Evolutionary conservation across 1,140 invertebrate species (phyloP).

Genomic region (Trichomalopsis sarcophagae): DNA sequence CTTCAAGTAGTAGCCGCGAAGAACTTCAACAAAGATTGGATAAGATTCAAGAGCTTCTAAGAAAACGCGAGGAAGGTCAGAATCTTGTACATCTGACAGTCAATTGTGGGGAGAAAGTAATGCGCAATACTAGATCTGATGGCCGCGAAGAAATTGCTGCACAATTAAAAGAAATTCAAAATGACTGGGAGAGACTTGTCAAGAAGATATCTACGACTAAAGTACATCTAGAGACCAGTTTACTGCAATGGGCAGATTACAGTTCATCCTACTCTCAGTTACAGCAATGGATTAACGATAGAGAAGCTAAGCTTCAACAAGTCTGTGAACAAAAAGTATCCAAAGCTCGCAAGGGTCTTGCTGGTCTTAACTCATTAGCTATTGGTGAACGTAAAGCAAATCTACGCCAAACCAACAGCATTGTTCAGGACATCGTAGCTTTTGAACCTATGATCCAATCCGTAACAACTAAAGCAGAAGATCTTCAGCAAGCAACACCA

Average conservation of each 20-base stretch:
- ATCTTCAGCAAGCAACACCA: constrained; percentile 88
- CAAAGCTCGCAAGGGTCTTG: constrained; percentile 84
- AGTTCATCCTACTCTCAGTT: constrained; percentile 93
- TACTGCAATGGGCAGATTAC: constrained; percentile 97
- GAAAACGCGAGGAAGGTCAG: constrained; percentile 92
- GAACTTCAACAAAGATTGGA: constrained; percentile 88
- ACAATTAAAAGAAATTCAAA: constrained; percentile 92
- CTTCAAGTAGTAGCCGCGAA: constrained; percentile 88
- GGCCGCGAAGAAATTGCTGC: constrained; percentile 91
- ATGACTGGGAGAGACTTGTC: constrained; percentile 93
- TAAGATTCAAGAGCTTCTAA: constrained; percentile 87
- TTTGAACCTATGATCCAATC: constrained; percentile 97
- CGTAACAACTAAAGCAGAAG: constrained; percentile 92
- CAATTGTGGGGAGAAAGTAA: constrained; percentile 94
- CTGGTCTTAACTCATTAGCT: constrained; percentile 85
- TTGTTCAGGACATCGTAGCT: constrained; percentile 95
- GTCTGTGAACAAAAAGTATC: constrained; percentile 91
- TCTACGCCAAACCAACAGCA: constrained; percentile 92
- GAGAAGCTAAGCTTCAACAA: constrained; percentile 95
- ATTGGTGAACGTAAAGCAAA: constrained; percentile 91
- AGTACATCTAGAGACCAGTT: constrained; percentile 92
- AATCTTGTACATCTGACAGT: constrained; percentile 91
- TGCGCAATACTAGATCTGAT: constrained; percentile 80
- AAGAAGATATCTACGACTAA: constrained; percentile 95
- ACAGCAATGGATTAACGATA: constrained; percentile 95